Evolutionary conservation across 2,888 invertebrate species (phyloP).

Genomic region (Synanthedon tipuliformis): DNA sequence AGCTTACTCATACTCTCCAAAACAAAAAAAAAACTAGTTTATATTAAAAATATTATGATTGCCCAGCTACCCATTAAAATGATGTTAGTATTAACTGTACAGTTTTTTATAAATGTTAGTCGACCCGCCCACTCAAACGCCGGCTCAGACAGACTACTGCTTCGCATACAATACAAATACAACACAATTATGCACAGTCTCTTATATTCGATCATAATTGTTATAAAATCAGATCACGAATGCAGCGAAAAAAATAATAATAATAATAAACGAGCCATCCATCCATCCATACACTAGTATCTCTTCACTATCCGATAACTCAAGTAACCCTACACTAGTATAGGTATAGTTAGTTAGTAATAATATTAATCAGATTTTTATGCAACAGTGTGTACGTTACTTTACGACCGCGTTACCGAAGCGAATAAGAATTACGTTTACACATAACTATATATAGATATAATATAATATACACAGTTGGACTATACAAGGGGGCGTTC

Average conservation of each 20-base stretch:
- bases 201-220: conserved; percentile 1
- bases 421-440: conserved; percentile 40
- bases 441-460: conserved; percentile 41
- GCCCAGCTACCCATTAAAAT: conserved; percentile 66
- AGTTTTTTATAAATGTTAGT: conserved; percentile 43
- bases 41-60: conserved; percentile 64
- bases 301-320: conserved; percentile 49
- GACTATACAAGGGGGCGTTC: conserved; percentile 6
- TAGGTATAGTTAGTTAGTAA: conserved; percentile 31
- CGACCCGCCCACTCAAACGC: conserved; percentile 45
- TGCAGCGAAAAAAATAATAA: conserved; percentile 21
- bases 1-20: conserved; percentile 24
- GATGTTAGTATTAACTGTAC: conserved; percentile 66
- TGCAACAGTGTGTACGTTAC: conserved; percentile 44
- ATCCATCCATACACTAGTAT: conserved; percentile 8
- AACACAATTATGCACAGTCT: too few relatives aligned
- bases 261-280: too few relatives aligned
- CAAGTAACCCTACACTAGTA: conserved; percentile 26
- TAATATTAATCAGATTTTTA: conserved; percentile 63
- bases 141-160: conserved; percentile 50
- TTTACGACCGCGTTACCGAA: conserved; percentile 59
- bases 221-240: conserved; percentile 20
- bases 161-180: conserved; percentile 13
- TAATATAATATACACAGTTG: conserved; percentile 34
- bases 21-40: conserved; percentile 36